A percentile compares a stretch with the other conserved stretches of the same genome.
Evolutionary conservation across 2,113 vertebrate species (phyloP).

Genomic region (Prunella himalayana): DNA sequence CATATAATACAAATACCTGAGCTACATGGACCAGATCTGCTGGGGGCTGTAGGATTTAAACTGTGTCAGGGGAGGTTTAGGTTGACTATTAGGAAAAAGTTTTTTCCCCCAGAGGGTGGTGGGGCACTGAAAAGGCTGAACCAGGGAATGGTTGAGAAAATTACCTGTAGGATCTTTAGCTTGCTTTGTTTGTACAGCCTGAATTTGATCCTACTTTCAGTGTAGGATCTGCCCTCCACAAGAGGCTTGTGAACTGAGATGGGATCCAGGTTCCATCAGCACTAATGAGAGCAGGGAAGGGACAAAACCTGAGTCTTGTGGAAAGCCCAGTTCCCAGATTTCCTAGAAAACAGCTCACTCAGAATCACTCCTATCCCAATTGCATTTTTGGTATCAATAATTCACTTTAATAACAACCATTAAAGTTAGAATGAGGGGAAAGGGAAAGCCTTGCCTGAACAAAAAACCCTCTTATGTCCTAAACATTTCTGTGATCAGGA

Average conservation of each 20-base stretch:
- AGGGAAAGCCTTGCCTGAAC: background rate
- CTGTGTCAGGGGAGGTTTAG: background rate
- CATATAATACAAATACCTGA: fast-evolving
- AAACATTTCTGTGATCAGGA: background rate
- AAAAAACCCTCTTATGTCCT: background rate
- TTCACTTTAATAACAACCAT: background rate
- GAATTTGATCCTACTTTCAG: fast-evolving
- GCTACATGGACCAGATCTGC: background rate
- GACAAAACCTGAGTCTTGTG: background rate
- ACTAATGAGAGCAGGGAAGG: background rate
- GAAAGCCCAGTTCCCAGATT: background rate
- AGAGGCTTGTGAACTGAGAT: background rate
- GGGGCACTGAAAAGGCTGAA: background rate
- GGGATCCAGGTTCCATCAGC: background rate
- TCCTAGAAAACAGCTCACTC: background rate
- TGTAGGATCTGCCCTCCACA: background rate
- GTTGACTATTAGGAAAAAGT: background rate
- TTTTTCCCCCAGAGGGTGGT: background rate
- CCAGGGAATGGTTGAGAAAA: background rate
- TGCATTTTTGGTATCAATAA: background rate
- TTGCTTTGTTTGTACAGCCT: background rate
- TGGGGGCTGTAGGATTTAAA: background rate
- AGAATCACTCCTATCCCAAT: background rate
- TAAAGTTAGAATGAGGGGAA: background rate
- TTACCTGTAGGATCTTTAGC: background rate